These are phyloP conservation scores for Machimus rusticus DNA, from an alignment of 2,888 invertebrate genomes.

Conservation along the genomic window DNA sequence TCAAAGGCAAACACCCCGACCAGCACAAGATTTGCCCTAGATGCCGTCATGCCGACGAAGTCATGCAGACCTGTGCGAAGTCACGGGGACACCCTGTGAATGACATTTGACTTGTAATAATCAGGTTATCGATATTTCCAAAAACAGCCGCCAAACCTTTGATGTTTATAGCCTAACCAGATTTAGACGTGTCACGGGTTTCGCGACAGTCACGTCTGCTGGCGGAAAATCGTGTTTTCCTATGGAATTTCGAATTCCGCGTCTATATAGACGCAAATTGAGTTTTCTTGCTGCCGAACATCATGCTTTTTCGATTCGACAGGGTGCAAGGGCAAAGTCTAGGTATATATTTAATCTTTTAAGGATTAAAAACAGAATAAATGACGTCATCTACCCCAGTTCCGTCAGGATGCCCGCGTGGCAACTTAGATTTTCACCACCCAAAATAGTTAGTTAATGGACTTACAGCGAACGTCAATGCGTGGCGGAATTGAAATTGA, in stretches of 20 bases:
- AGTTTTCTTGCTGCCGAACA: not conserved
- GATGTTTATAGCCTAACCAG: not conserved
- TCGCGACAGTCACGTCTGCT: not conserved
- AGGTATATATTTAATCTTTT: not conserved
- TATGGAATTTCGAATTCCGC: not conserved
- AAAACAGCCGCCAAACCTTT: not conserved
- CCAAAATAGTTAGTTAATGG: conserved; percentile 14
- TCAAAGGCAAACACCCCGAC: not conserved
- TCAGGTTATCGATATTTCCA: not conserved
- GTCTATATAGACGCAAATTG: not conserved
- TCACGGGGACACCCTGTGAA: not conserved
- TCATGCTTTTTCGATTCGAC: not conserved
- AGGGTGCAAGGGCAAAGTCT: not conserved
- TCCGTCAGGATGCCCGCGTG: not conserved
- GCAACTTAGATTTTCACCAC: not conserved
- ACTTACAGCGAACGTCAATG: not conserved
- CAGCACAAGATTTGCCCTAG: not conserved
- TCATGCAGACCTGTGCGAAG: not conserved
- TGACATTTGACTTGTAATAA: not conserved
- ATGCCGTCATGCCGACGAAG: not conserved
- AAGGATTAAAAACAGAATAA: not conserved
- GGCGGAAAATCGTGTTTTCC: not conserved
- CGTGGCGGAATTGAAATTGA: not conserved
- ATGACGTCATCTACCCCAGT: not conserved
- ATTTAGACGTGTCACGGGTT: not conserved